These are phyloP conservation scores for Pelusios castaneus DNA, from an alignment of 2,113 vertebrate species.

Conservation along the genomic window DNA sequence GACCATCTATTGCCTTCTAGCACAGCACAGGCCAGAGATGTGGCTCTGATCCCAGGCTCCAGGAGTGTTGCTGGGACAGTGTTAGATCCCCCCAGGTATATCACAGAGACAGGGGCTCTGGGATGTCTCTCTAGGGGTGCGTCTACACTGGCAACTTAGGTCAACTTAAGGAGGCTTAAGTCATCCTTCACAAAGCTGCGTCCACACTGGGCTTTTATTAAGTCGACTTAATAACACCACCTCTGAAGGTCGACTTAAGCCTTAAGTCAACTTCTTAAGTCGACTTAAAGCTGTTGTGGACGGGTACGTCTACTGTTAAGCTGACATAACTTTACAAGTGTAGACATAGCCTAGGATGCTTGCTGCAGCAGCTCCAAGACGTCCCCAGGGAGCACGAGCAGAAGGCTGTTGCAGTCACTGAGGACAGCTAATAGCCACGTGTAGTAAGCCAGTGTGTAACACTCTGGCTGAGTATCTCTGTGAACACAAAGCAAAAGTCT, in stretches of 20 bases:
- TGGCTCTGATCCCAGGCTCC: not conserved
- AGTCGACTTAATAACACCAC: too few species aligned
- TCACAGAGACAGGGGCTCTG: not conserved
- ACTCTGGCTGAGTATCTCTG: not conserved
- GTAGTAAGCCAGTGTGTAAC: not conserved
- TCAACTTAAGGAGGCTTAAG: too few species aligned
- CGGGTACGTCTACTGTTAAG: too few species aligned
- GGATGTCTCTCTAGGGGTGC: not conserved
- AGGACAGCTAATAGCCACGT: not conserved
- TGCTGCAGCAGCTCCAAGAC: not conserved
- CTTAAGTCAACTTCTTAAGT: too few species aligned
- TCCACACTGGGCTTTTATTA: too few species aligned
- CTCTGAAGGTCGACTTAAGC: too few species aligned
- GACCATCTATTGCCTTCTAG: not conserved
- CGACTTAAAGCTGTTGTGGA: too few species aligned
- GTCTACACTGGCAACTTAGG: too few species aligned
- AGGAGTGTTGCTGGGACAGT: not conserved
- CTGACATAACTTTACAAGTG: too few species aligned
- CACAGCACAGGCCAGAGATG: not conserved
- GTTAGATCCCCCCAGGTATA: not conserved
- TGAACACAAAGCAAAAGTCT: constrained; percentile 62
- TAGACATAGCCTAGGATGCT: too few species aligned
- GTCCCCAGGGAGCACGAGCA: not conserved
- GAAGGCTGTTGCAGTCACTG: not conserved
- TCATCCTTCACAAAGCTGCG: too few species aligned